Conservation (phyloP, 1,140 invertebrate species). For the Saccostrea glomerata region DNA sequence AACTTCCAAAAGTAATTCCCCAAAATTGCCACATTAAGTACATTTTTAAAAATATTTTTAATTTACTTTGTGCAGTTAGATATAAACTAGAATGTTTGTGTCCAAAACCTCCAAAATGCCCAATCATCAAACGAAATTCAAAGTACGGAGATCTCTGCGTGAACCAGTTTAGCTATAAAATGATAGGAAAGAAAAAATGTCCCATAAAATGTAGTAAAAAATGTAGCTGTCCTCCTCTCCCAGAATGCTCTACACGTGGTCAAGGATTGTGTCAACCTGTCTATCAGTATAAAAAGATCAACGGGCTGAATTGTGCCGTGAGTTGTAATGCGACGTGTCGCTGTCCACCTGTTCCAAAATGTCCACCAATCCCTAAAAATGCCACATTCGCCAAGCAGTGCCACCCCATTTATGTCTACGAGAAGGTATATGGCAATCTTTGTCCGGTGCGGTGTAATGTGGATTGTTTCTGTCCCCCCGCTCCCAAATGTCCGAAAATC, state of each 20-base stretch:
- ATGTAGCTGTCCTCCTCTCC: constrained; percentile 2
- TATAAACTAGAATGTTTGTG: not conserved
- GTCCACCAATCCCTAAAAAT: constrained; percentile 11
- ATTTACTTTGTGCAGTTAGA: not conserved
- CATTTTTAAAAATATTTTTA: not conserved
- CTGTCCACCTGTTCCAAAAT: constrained; percentile 42
- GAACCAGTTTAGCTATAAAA: constrained; percentile 4
- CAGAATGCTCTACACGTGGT: not conserved
- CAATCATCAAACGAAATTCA: not conserved
- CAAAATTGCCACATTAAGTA: not conserved
- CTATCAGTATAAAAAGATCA: constrained; percentile 25
- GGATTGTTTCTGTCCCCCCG: constrained; percentile 24
- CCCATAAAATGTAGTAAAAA: not conserved
- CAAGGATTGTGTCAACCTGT: constrained; percentile 14
- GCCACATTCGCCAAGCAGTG: not conserved
- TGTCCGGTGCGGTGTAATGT: constrained; percentile 16
- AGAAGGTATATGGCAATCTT: not conserved
- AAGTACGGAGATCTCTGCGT: constrained; percentile 16
- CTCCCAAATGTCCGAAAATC: not conserved
- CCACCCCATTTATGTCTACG: not conserved
- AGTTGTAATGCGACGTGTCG: not conserved
- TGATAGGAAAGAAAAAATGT: not conserved
- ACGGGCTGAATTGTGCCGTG: not conserved
- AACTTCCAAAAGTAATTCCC: constrained; percentile 13
- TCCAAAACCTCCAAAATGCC: constrained; percentile 33